Percentiles rank a stretch among this genome's conserved stretches.
Conservation (phyloP, 2,113 vertebrate species). For the Thalassoma bifasciatum region DNA sequence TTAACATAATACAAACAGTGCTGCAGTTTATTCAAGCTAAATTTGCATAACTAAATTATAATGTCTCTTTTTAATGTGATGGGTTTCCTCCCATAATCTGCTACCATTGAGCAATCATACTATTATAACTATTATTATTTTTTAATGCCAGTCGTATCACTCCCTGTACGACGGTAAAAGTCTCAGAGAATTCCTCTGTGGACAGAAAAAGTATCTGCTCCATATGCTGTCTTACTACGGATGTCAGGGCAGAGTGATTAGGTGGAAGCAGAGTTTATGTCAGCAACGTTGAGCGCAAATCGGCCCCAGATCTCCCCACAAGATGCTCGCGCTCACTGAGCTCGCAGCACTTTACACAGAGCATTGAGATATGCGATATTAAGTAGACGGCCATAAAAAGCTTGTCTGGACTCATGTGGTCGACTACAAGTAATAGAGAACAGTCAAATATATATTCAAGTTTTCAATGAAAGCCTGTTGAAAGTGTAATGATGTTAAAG, state of each 20-base stretch:
- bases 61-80: conserved; percentile 26
- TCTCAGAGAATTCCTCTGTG: conserved; percentile 61
- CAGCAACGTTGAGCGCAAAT: conserved; percentile 73
- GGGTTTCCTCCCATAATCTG: conserved; percentile 36
- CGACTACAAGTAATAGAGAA: conserved; percentile 68
- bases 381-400: conserved; percentile 73
- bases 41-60: conserved; percentile 55
- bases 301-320: conserved; percentile 73
- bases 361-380: conserved; percentile 74
- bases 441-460: conserved; percentile 75
- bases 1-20: conserved; percentile 22
- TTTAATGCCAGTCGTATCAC: conserved; percentile 38
- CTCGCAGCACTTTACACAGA: conserved; percentile 40
- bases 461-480: conserved; percentile 79
- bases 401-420: conserved; percentile 63
- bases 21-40: conserved; percentile 29
- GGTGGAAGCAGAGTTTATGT: conserved; percentile 80
- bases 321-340: conserved; percentile 61
- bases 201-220: conserved; percentile 62
- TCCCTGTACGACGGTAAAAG: conserved; percentile 35
- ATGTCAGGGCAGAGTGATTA: conserved; percentile 82
- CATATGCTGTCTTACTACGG: conserved; percentile 72
- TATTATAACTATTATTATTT: conserved; percentile 44
- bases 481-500: conserved; percentile 82
- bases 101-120: conserved; percentile 47